Percentiles rank a stretch among this genome's conserved stretches.
phyloP scores from a whole-genome alignment of 2,113 vertebrate species.

The Nesoenas mayeri region DNA sequence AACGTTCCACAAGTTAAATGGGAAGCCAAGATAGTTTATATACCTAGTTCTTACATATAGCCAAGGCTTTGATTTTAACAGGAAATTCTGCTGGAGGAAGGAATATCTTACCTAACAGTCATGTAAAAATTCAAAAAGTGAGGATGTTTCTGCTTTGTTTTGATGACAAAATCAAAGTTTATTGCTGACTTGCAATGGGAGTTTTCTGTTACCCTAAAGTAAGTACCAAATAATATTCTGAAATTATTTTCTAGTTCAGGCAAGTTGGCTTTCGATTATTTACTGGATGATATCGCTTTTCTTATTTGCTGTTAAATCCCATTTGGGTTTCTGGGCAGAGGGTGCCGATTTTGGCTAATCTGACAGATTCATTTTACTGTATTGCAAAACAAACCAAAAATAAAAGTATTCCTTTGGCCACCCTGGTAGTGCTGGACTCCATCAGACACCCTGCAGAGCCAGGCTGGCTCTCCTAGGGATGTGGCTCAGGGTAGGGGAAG shows the following conservation, averaged over 20 bases:
- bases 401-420: background rate
- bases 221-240: conserved; percentile 16
- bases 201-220: background rate
- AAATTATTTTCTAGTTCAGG: conserved; percentile 50
- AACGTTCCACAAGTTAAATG: background rate
- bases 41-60: background rate
- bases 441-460: background rate
- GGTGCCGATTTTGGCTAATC: conserved; percentile 44
- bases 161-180: conserved; percentile 32
- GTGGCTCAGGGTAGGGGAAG: background rate
- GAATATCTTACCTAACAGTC: background rate
- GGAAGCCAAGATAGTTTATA: background rate
- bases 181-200: background rate
- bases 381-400: background rate
- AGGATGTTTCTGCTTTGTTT: conserved; percentile 9
- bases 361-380: conserved; percentile 24
- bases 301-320: conserved; percentile 53
- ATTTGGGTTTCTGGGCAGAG: conserved; percentile 40
- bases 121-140: background rate
- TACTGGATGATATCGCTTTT: background rate
- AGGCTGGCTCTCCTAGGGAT: background rate
- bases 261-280: conserved; percentile 44
- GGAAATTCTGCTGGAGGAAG: background rate
- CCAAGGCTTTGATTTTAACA: background rate
- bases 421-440: background rate